Conservation (phyloP, 2,797 vertebrate species). For the Podarcis lilfordi region DNA sequence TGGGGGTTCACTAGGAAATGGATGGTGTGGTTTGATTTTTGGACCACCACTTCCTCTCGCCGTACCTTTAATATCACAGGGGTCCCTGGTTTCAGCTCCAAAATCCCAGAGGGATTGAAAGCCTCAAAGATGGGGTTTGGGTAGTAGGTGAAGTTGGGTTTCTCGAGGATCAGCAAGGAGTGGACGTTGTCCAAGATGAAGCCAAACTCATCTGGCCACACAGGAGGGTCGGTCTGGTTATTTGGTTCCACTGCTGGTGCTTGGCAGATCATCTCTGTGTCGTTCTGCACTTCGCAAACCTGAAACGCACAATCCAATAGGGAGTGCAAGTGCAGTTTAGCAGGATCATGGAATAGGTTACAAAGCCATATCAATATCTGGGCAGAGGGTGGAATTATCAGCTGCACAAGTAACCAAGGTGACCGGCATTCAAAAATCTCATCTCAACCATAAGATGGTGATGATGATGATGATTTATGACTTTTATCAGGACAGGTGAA, state of each 20-base stretch:
- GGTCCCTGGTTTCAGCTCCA: conserved; percentile 96
- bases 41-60: rapidly evolving
- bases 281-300: conserved; percentile 91
- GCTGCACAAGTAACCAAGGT: neutral
- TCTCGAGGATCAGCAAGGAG: conserved; percentile 91
- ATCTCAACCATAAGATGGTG: neutral
- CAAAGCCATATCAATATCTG: neutral
- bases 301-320: conserved; percentile 54
- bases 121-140: conserved; percentile 95
- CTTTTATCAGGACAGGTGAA: neutral
- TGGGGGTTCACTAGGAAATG: neutral
- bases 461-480: too few species aligned
- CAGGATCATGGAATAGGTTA: too few species aligned
- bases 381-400: neutral
- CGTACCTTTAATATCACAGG: conserved; percentile 96
- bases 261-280: conserved; percentile 93
- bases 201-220: conserved; percentile 94
- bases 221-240: conserved; percentile 83
- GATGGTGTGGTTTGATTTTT: neutral
- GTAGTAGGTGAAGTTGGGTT: conserved; percentile 94
- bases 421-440: neutral
- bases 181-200: conserved; percentile 96
- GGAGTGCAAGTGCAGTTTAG: neutral
- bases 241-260: conserved; percentile 86
- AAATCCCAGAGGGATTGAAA: conserved; percentile 88